A percentile compares a stretch with the other conserved stretches of the same genome.
These are phyloP conservation scores for Carcharodon carcharias DNA, from an alignment of 2,797 vertebrate genomes.

Conservation along the genomic window DNA sequence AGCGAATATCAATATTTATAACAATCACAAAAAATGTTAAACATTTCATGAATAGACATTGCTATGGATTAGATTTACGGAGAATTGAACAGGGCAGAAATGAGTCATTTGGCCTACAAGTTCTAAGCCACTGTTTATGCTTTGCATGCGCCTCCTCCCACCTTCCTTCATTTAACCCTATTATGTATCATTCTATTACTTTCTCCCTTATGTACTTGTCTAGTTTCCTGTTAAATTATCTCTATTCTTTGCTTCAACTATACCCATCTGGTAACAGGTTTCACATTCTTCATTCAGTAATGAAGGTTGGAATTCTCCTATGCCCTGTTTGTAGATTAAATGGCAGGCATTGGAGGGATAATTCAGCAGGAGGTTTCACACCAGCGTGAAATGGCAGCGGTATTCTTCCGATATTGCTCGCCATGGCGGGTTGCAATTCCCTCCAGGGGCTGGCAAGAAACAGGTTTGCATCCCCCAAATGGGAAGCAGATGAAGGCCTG, in stretches of 20 bases:
- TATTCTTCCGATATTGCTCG: too few species aligned
- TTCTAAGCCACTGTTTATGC: not conserved
- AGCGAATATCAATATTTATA: not conserved
- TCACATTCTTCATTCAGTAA: not conserved
- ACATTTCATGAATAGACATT: not conserved
- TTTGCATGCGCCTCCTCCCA: not conserved
- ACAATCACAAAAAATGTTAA: not conserved
- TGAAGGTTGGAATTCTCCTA: too few species aligned
- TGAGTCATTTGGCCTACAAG: not conserved
- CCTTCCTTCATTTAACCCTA: not conserved
- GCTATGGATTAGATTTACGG: not conserved
- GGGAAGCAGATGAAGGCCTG: too few species aligned
- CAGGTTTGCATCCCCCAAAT: too few species aligned
- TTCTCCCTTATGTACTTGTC: not conserved
- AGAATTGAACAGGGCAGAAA: not conserved
- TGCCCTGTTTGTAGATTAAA: too few species aligned
- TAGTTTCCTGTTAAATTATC: not conserved
- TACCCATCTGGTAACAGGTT: not conserved
- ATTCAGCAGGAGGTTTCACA: too few species aligned
- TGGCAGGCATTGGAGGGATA: too few species aligned
- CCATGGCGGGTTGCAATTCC: too few species aligned
- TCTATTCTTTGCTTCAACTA: not conserved
- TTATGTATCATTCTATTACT: not conserved
- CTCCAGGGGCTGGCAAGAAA: too few species aligned
- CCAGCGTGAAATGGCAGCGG: too few species aligned